Evolutionary conservation across 1,140 invertebrate genomes (phyloP).

Genomic region (Drosophila albomicans): DNA sequence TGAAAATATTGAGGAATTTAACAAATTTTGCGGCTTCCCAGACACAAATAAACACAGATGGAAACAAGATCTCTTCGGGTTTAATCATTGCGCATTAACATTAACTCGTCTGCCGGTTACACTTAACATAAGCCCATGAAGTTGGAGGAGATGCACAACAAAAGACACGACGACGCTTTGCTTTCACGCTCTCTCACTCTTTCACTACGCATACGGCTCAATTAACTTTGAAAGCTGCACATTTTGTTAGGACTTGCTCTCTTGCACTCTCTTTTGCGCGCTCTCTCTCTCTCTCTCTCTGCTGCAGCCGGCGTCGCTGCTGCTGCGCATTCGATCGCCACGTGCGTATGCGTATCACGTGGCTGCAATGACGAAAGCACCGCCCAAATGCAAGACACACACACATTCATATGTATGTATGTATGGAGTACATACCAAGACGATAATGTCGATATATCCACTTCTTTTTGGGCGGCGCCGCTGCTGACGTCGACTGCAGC

Average conservation of each 20-base stretch:
- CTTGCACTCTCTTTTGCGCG: background rate
- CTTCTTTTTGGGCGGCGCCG: slow-evolving; percentile 48
- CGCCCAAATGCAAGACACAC: background rate
- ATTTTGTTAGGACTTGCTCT: slow-evolving; percentile 7
- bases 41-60: no score
- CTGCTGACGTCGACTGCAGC: slow-evolving; percentile 3
- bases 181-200: background rate
- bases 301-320: slow-evolving; percentile 2
- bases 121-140: no score
- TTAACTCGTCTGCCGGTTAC: no score
- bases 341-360: slow-evolving; percentile 46
- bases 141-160: no score
- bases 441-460: slow-evolving; percentile 48
- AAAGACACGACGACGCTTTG: no score
- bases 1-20: no score
- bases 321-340: slow-evolving; percentile 36
- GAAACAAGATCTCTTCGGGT: no score
- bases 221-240: slow-evolving; percentile 16
- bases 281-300: background rate
- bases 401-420: background rate
- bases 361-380: slow-evolving; percentile 26
- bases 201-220: background rate
- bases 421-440: slow-evolving; percentile 24
- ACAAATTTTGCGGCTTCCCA: no score
- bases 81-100: no score